These are phyloP conservation scores for Drosophila hydei DNA, from an alignment of 1,140 invertebrate species.

Conservation along the genomic window DNA sequence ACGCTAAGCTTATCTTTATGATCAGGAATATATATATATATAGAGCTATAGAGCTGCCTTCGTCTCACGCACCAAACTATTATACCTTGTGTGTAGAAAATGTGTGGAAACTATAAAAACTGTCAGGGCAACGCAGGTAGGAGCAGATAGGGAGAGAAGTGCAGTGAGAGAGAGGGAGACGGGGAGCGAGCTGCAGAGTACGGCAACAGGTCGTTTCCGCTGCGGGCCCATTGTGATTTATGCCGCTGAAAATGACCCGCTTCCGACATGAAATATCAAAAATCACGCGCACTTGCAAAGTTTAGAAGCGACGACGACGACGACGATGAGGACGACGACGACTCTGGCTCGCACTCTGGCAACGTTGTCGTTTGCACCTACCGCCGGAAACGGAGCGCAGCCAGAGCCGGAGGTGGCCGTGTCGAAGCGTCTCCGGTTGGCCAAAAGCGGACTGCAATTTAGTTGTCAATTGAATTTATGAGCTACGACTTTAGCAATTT, in stretches of 20 bases:
- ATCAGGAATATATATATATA: too few species aligned
- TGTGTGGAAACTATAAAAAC: slow-evolving; percentile 12
- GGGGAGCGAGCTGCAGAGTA: slow-evolving; percentile 2
- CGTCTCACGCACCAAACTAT: too few species aligned
- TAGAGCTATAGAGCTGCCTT: too few species aligned
- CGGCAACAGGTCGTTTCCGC: slow-evolving; percentile 73
- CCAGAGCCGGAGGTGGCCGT: slow-evolving; percentile 83
- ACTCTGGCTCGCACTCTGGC: slow-evolving; percentile 6
- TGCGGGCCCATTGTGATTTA: slow-evolving; percentile 69
- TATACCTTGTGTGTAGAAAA: too few species aligned
- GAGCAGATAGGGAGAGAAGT: slow-evolving; percentile 6
- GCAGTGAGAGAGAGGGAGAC: not conserved
- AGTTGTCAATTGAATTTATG: slow-evolving; percentile 84
- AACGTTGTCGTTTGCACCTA: slow-evolving; percentile 28
- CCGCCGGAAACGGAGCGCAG: slow-evolving; percentile 74
- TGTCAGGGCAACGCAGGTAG: slow-evolving; percentile 22
- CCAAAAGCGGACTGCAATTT: slow-evolving; percentile 74
- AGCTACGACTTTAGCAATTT: slow-evolving; percentile 60
- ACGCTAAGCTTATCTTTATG: too few species aligned
- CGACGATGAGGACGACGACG: slow-evolving; percentile 17
- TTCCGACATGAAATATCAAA: slow-evolving; percentile 80
- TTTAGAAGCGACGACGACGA: slow-evolving; percentile 48
- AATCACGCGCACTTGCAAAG: slow-evolving; percentile 71
- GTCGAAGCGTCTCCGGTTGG: slow-evolving; percentile 83
- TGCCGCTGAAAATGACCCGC: slow-evolving; percentile 78